Conservation (phyloP, 2,888 invertebrate genomes). For the Protophormia terraenovae region DNA sequence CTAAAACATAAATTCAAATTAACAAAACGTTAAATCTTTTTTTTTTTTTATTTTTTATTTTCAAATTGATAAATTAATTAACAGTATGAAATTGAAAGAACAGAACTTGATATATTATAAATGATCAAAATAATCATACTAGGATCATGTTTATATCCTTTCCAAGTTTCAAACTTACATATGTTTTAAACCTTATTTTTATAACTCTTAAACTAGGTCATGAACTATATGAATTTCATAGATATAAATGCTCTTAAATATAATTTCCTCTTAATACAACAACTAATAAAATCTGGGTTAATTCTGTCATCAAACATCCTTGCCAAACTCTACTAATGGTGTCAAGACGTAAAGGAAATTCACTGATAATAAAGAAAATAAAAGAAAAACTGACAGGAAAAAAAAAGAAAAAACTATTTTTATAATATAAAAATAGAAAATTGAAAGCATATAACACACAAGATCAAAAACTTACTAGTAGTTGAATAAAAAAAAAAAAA, state of each 20-base stretch:
- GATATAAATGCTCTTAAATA: constrained; percentile 8
- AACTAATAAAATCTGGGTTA: constrained; percentile 49
- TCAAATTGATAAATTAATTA: background rate
- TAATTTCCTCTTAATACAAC: constrained; percentile 43
- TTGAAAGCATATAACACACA: background rate
- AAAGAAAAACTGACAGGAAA: constrained; percentile 21
- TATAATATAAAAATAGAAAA: background rate
- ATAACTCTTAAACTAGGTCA: constrained; percentile 31
- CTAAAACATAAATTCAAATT: background rate
- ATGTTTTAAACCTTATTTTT: no score
- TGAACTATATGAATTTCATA: constrained; percentile 17
- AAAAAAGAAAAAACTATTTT: constrained; percentile 22
- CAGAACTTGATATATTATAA: no score
- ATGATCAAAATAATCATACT: no score
- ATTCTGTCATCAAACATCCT: constrained; percentile 58
- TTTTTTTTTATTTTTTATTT: no score
- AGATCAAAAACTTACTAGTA: constrained; percentile 14
- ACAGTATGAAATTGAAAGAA: no score
- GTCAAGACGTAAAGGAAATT: constrained; percentile 53
- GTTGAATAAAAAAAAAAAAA: background rate
- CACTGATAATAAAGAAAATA: constrained; percentile 38
- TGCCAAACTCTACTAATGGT: constrained; percentile 32
- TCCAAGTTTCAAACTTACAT: no score
- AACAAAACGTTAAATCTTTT: background rate
- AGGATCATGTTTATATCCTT: no score